Conservation (phyloP, 2,888 invertebrate species). For the Ischnura elegans region DNA sequence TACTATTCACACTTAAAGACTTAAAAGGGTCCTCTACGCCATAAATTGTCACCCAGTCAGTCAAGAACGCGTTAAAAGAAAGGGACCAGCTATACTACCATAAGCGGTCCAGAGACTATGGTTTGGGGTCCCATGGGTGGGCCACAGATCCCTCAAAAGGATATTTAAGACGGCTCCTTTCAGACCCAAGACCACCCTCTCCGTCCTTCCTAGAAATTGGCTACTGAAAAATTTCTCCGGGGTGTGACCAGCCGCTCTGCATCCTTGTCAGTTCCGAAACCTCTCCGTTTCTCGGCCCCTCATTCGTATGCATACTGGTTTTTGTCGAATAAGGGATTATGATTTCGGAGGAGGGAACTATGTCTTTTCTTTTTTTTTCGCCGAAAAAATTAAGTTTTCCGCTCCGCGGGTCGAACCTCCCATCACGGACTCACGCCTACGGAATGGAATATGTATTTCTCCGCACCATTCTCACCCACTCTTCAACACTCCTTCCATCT, state of each 20-base stretch:
- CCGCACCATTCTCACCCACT: background rate
- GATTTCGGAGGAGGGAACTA: background rate
- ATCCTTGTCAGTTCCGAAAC: background rate
- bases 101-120: background rate
- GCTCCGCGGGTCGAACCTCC: constrained; percentile 49
- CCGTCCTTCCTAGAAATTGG: constrained; percentile 26
- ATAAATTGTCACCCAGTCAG: constrained; percentile 36
- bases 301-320: background rate
- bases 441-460: constrained; percentile 3
- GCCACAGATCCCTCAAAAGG: background rate
- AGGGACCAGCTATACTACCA: background rate
- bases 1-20: background rate
- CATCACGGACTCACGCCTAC: constrained; percentile 37
- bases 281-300: background rate
- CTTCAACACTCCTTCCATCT: background rate
- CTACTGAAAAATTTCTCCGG: background rate
- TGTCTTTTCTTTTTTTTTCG: background rate
- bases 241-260: background rate
- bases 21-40: background rate
- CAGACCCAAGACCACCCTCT: background rate
- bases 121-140: constrained; percentile 53
- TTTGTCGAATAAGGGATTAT: background rate
- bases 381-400: constrained; percentile 21
- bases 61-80: constrained; percentile 28
- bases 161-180: background rate